Conservation (phyloP, 30 jellyfish, hydroid and myxozoan species). For the Haliclystus octoradiatus region DNA sequence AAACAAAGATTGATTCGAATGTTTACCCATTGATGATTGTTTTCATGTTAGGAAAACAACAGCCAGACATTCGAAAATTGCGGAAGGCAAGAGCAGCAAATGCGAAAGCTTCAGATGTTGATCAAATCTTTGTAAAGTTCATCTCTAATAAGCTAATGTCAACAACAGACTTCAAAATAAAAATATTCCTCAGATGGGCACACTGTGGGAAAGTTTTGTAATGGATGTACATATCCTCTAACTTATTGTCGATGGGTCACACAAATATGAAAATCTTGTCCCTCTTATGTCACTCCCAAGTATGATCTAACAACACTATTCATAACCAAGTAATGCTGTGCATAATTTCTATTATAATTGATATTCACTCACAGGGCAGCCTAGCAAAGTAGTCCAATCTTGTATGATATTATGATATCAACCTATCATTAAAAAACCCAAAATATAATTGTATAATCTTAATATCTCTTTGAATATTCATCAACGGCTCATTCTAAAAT, state of each 20-base stretch:
- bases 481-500: too few relatives aligned
- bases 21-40: too few relatives aligned
- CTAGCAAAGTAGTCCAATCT: too few relatives aligned
- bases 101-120: background rate
- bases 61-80: background rate
- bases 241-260: background rate
- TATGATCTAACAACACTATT: too few relatives aligned
- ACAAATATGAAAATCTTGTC: background rate
- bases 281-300: background rate
- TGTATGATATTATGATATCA: too few relatives aligned
- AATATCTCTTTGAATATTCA: too few relatives aligned
- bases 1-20: too few relatives aligned
- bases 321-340: too few relatives aligned
- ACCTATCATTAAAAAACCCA: too few relatives aligned
- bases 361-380: too few relatives aligned
- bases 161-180: background rate
- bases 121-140: background rate
- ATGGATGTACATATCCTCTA: background rate
- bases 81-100: background rate
- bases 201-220: background rate
- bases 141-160: background rate
- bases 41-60: background rate
- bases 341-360: too few relatives aligned
- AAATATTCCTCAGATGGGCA: background rate
- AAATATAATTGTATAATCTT: too few relatives aligned